Base-by-base conservation (phyloP, 2,888 invertebrate species). In the Polietes domitor region DNA sequence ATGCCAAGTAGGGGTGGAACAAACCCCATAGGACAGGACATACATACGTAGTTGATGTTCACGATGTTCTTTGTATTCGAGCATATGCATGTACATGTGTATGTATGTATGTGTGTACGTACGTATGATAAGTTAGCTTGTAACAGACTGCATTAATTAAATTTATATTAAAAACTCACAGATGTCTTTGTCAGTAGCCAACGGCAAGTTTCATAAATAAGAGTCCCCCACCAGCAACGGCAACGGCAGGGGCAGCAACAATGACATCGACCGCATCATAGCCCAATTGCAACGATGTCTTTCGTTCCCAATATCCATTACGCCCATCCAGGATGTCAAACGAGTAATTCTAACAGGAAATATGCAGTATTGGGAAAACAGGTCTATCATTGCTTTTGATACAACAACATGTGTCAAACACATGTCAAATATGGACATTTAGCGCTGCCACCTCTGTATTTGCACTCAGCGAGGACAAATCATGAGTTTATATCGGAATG, bases 161-260 rank as follows among this genome's bases (percentile, higher is more conserved):
- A 88, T 88, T 88, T 88, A 86, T 88, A 88, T 87, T 88, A 88
- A 87, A 84, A 84, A 87, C 87, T 87, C 87, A 86, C 88, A 88
- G 88, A 87, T 88, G 88, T 88, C 87, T 87, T 85, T 87, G 86
- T 86, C 86, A 86, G 85, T 86, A 86, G 85, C 87, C 88, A 82
- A 78, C 61, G 86, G 86, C 86, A 77, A 76, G 68, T 26, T 47
- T 19, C 50, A 76, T 58, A 37, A 47, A 58, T 24, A 24, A 19
- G 26, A 24, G 26, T 58, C 9, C 58, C 24, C 26, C 58, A 58
- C 24, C 53, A 68, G 19, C 24, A 58, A 70, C n/a, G 15, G 9
- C 19, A 71, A 17, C 55, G 26, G n/a, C n/a, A n/a, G n/a, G n/a
- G n/a, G n/a, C n/a, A n/a, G n/a, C n/a, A n/a, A 50, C 17, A 19